Conservation (phyloP, 2,797 vertebrate genomes). For the Falco biarmicus region DNA sequence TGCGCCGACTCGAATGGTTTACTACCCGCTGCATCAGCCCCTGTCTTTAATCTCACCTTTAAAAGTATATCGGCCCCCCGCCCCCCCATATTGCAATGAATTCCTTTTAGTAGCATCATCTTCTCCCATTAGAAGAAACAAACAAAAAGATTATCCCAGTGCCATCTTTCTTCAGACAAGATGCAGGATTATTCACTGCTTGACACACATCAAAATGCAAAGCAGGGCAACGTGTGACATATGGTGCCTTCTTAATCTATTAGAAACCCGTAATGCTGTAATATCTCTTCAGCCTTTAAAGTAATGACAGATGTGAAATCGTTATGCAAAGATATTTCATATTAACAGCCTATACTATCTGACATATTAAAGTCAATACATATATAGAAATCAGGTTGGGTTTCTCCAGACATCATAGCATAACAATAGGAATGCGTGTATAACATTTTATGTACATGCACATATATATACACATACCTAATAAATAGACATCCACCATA, state of each 20-base stretch:
- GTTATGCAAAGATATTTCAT: neutral
- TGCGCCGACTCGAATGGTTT: neutral
- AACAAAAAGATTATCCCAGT: neutral
- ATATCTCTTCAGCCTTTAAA: neutral
- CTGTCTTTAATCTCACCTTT: neutral
- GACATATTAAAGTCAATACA: neutral
- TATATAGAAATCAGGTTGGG: neutral
- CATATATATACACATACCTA: accelerated
- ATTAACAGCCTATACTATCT: neutral
- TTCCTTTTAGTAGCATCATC: neutral
- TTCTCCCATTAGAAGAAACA: neutral
- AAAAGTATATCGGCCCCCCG: neutral
- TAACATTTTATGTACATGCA: neutral
- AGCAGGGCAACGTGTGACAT: neutral
- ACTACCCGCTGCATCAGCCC: neutral
- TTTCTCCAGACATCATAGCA: neutral
- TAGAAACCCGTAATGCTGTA: neutral
- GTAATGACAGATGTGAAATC: conserved; percentile 8
- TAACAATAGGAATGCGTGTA: accelerated
- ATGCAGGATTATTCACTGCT: conserved; percentile 25
- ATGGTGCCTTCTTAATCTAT: conserved; percentile 20
- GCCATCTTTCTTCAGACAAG: conserved; percentile 1
- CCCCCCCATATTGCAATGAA: neutral
- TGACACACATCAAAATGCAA: conserved; percentile 27
- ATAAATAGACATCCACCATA: neutral